Evolutionary conservation across 1,140 invertebrate species (phyloP).

Genomic region (Leptestheria dahalacensis): DNA sequence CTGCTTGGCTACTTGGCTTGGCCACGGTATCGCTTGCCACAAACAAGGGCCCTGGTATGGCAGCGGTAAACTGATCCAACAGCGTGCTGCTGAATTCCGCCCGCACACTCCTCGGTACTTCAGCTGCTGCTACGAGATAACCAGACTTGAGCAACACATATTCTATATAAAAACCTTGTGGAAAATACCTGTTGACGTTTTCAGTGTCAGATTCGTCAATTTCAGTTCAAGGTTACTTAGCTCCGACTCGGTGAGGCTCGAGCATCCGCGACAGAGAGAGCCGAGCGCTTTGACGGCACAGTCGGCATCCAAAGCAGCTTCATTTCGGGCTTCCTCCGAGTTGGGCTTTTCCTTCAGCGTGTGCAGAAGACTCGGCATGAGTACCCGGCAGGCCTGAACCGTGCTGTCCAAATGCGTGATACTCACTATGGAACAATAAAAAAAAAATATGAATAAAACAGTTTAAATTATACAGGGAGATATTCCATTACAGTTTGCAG

Average conservation of each 20-base stretch:
- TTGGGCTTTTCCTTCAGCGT: too few relatives aligned
- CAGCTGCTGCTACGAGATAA: background rate
- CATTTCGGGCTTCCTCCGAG: too few relatives aligned
- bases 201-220: too few relatives aligned
- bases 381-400: background rate
- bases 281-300: too few relatives aligned
- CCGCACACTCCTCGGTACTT: background rate
- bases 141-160: background rate
- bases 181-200: too few relatives aligned
- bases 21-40: background rate
- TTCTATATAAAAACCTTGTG: too few relatives aligned
- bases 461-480: background rate
- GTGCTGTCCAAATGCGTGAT: background rate
- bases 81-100: constrained; percentile 28
- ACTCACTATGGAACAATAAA: background rate
- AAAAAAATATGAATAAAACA: background rate
- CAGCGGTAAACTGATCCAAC: constrained; percentile 46
- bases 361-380: background rate
- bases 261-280: too few relatives aligned
- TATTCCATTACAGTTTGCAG: background rate
- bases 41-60: constrained; percentile 25
- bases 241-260: too few relatives aligned
- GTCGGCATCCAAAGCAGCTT: too few relatives aligned
- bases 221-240: too few relatives aligned
- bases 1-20: background rate